Evolutionary conservation across 2,113 vertebrate species (phyloP).

Genomic region (Petrocephalus zakoni): DNA sequence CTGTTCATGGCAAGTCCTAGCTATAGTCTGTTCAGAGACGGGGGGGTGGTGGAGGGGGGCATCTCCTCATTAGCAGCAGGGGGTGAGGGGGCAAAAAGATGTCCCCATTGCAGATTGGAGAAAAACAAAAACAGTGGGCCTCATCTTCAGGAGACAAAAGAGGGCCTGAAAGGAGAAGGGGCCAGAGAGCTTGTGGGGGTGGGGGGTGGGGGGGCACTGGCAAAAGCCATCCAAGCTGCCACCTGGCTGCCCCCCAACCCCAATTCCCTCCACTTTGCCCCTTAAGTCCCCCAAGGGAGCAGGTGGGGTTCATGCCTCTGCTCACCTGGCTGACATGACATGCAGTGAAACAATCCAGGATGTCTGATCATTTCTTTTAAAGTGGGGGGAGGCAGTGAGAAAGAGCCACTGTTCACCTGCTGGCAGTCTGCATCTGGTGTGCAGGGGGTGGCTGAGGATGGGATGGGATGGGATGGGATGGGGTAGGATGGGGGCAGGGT

Average conservation of each 20-base stretch:
- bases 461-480: background rate
- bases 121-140: background rate
- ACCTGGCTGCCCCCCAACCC: background rate
- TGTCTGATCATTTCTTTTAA: background rate
- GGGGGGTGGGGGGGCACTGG: background rate
- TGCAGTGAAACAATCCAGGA: background rate
- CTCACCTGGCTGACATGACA: background rate
- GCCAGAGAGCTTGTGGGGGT: background rate
- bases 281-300: background rate
- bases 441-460: background rate
- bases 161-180: background rate
- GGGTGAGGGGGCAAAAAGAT: background rate
- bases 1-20: background rate
- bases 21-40: background rate
- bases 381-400: background rate
- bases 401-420: background rate
- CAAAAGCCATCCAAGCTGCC: background rate
- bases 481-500: background rate
- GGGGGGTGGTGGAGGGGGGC: background rate
- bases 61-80: conserved; percentile 9
- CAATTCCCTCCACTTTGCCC: background rate
- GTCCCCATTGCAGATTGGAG: background rate
- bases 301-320: background rate
- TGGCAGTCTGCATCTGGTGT: background rate
- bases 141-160: conserved; percentile 10